Evolutionary conservation across 2,888 invertebrate species (phyloP).

Genomic region (Helleia helle): DNA sequence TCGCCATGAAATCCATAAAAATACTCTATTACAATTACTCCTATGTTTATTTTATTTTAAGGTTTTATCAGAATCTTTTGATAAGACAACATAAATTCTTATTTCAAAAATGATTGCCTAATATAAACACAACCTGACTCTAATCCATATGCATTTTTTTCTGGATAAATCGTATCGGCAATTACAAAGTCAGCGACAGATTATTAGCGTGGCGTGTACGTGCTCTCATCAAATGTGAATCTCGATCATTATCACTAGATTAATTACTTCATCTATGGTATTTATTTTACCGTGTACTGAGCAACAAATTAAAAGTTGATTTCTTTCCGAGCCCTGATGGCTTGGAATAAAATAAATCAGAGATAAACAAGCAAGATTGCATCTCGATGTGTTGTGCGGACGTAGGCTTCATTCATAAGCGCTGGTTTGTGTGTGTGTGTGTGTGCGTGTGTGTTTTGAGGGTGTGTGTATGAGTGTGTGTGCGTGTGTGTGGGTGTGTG

Average conservation of each 20-base stretch:
- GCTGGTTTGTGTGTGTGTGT: conserved; percentile 34
- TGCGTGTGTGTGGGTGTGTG: conserved; percentile 32
- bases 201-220: conserved; percentile 19
- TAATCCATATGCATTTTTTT: conserved; percentile 1
- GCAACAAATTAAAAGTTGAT: conserved; percentile 65
- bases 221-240: conserved; percentile 26
- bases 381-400: conserved; percentile 29
- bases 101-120: no score
- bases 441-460: conserved; percentile 29
- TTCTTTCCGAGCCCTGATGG: conserved; percentile 55
- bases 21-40: no score
- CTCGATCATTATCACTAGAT: conserved; percentile 49
- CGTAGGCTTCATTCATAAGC: conserved; percentile 66
- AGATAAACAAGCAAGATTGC: conserved; percentile 65
- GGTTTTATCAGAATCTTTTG: no score
- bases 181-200: conserved; percentile 16
- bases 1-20: no score
- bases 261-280: conserved; percentile 63
- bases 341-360: conserved; percentile 68
- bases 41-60: no score
- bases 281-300: conserved; percentile 45
- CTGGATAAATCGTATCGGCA: conserved; percentile 16
- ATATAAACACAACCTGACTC: no score
- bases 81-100: no score
- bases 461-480: conserved; percentile 25